Evolutionary conservation across 2,113 vertebrate genomes (phyloP), one percentile per base, ranked within the genome.

Genomic region (Xenopus borealis): DNA sequence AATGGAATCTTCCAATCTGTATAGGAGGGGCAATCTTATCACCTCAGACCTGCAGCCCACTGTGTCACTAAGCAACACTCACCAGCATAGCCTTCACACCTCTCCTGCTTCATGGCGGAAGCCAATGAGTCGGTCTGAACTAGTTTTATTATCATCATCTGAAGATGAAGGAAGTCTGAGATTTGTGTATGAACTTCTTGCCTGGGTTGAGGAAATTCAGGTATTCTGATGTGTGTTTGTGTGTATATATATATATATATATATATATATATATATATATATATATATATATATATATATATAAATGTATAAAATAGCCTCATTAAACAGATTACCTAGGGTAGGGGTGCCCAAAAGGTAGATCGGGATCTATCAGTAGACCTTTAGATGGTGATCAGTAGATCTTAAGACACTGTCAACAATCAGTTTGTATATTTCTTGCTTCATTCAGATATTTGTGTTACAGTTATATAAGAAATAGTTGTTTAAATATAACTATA

Each of bases 171-270:
- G 97, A 66, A 97, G 87, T 82, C 92, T 99, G 62, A 92, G 96
- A 80, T 99, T 98, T 23, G 94, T 98, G 76, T 99, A 99, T 1
- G 96, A 98, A 84, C 90, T 99, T 72, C 93, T 99, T 10, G 94
- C 96, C 69, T 99, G 96, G 96, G 97, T 98, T 83, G 96, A 98
- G 85, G 96, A 98, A 82, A 96, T 95, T 10, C 97, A 98, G 94
- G 97, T 96, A 79, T 2, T 85, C 53, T 14, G 13, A 50, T 50
- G n/a, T n/a, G n/a, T n/a, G n/a, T n/a, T n/a, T n/a, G n/a, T n/a
- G n/a, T n/a, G n/a, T n/a, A n/a, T n/a, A n/a, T n/a, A n/a, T n/a
- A n/a, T n/a, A n/a, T n/a, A n/a, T n/a, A n/a, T n/a, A n/a, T n/a
- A n/a, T n/a, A n/a, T n/a, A n/a, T n/a, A n/a, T n/a, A n/a, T n/a